Percentiles rank a stretch among this genome's conserved stretches.
Conservation (phyloP, 1,140 invertebrate genomes). For the Magallana ariakensis region DNA sequence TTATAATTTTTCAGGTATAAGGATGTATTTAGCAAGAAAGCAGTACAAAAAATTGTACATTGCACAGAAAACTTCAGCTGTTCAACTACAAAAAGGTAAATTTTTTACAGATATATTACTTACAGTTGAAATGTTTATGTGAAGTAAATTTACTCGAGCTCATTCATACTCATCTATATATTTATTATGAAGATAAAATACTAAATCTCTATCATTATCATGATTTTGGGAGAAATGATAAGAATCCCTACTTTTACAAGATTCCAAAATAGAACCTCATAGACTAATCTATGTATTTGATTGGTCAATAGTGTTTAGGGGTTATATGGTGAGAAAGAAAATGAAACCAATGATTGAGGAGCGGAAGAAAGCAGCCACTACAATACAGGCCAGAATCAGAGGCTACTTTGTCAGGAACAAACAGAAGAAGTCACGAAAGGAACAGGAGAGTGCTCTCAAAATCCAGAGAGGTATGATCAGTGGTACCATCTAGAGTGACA, state of each 20-base stretch:
- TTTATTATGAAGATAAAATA: too few species aligned
- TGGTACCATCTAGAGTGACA: not conserved
- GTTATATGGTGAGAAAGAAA: conserved; percentile 60
- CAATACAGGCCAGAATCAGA: conserved; percentile 65
- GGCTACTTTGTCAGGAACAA: conserved; percentile 57
- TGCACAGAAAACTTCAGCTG: conserved; percentile 27
- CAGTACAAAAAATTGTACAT: conserved; percentile 45
- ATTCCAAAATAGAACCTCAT: too few species aligned
- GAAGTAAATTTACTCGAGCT: too few species aligned
- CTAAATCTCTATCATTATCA: too few species aligned
- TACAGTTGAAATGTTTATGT: too few species aligned
- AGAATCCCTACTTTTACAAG: too few species aligned
- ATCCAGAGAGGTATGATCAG: conserved; percentile 66
- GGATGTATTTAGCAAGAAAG: conserved; percentile 38
- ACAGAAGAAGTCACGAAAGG: conserved; percentile 36
- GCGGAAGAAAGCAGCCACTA: conserved; percentile 58
- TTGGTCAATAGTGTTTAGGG: conserved; percentile 65
- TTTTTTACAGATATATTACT: not conserved
- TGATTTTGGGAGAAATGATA: too few species aligned
- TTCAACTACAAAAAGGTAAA: conserved; percentile 43
- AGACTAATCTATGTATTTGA: not conserved
- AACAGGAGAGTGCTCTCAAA: conserved; percentile 53
- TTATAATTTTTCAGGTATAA: conserved; percentile 37
- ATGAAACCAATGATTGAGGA: conserved; percentile 57
- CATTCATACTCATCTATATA: too few species aligned